Evolutionary conservation across 1,140 invertebrate genomes (phyloP).

Genomic region (Dendroctonus ponderosae): DNA sequence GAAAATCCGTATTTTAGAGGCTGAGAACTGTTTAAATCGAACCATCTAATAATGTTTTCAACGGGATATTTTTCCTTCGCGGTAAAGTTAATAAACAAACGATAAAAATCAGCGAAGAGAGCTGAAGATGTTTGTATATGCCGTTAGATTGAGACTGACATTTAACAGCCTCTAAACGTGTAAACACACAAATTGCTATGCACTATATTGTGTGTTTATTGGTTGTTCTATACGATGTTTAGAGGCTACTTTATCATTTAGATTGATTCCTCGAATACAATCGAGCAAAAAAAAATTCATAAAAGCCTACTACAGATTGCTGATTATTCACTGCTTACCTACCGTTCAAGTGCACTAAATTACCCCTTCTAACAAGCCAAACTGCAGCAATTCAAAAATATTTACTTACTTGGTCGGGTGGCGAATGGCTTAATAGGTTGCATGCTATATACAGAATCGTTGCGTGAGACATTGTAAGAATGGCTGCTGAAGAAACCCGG

Average conservation of each 20-base stretch:
- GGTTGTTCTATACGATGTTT: slow-evolving; percentile 1
- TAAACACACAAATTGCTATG: slow-evolving; percentile 32
- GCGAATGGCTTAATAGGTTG: slow-evolving; percentile 49
- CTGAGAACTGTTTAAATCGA: slow-evolving; percentile 31
- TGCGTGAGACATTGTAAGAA: slow-evolving; percentile 23
- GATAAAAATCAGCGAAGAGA: slow-evolving; percentile 33
- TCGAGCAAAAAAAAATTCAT: too few species aligned
- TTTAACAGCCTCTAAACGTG: slow-evolving; percentile 22
- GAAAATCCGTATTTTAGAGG: slow-evolving; percentile 22
- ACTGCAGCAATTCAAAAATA: slow-evolving; percentile 9
- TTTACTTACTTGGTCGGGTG: slow-evolving; percentile 46
- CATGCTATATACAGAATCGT: slow-evolving; percentile 39
- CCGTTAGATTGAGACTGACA: slow-evolving; percentile 33
- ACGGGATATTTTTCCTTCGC: slow-evolving; percentile 28
- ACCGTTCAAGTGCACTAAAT: too few species aligned
- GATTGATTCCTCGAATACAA: too few species aligned
- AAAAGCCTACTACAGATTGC: too few species aligned
- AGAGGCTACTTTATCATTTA: too few species aligned
- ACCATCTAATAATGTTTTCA: slow-evolving; percentile 34
- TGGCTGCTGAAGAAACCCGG: slow-evolving; percentile 34
- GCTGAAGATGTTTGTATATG: slow-evolving; percentile 33
- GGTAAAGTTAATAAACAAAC: slow-evolving; percentile 33
- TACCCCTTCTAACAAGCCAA: background rate
- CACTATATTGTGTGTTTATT: slow-evolving; percentile 26
- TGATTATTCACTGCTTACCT: too few species aligned